Evolutionary conservation across 1,140 invertebrate species (phyloP).

Genomic region (Probaryconus sp.): DNA sequence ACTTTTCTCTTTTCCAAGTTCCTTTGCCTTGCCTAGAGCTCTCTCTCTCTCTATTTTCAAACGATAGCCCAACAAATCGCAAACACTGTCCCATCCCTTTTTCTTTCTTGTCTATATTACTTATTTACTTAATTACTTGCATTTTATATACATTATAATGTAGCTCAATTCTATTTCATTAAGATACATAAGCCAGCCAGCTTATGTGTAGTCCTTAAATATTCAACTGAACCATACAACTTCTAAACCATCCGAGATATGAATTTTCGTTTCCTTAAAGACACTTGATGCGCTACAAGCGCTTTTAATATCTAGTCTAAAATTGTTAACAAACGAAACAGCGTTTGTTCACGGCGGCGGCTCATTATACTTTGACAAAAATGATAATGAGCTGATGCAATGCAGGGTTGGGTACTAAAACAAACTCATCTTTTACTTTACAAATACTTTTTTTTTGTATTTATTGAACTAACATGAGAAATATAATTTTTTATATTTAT

Average conservation of each 20-base stretch:
- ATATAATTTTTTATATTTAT: too few relatives aligned
- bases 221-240: too few relatives aligned
- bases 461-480: too few relatives aligned
- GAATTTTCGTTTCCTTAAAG: constrained; percentile 9
- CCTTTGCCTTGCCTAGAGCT: constrained; percentile 45
- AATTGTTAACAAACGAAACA: constrained; percentile 31
- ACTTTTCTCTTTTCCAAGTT: constrained; percentile 32
- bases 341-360: too few relatives aligned
- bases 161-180: too few relatives aligned
- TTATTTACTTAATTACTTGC: too few relatives aligned
- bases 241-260: constrained; percentile 3
- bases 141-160: too few relatives aligned
- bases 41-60: constrained; percentile 23
- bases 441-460: too few relatives aligned
- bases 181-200: too few relatives aligned
- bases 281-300: constrained; percentile 12
- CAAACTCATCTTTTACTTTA: too few relatives aligned
- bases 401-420: too few relatives aligned
- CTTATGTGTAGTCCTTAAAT: too few relatives aligned
- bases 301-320: constrained; percentile 52
- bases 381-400: neutral
- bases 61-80: neutral
- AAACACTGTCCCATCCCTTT: neutral
- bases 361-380: constrained; percentile 3
- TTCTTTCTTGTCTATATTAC: neutral